Evolutionary conservation across 2,888 invertebrate genomes (phyloP).

Genomic region (Teinopalpus imperialis): DNA sequence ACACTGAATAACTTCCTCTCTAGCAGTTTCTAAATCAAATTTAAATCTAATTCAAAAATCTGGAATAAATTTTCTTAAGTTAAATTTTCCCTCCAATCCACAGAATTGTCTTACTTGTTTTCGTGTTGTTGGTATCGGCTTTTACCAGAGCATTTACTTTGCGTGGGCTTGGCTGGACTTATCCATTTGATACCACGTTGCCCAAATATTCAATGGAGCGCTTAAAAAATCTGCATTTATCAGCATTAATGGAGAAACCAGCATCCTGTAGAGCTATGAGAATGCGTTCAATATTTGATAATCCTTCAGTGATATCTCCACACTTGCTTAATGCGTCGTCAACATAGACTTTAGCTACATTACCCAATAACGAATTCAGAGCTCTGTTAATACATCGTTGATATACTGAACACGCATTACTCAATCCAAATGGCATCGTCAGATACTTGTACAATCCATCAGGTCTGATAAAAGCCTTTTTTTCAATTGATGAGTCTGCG

Average conservation of each 20-base stretch:
- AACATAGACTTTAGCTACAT: no score
- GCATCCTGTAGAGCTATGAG: constrained; percentile 31
- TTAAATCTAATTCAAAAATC: no score
- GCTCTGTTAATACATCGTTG: constrained; percentile 22
- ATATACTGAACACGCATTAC: constrained; percentile 18
- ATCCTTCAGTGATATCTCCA: constrained; percentile 26
- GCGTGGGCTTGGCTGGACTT: constrained; percentile 35
- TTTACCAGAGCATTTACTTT: constrained; percentile 37
- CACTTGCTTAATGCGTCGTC: no score
- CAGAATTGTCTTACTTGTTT: no score
- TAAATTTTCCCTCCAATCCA: no score
- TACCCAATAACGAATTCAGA: constrained; percentile 1
- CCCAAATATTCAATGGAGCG: constrained; percentile 36
- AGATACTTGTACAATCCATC: constrained; percentile 6
- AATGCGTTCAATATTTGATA: constrained; percentile 31
- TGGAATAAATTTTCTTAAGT: no score
- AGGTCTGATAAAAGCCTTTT: constrained; percentile 7
- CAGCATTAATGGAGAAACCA: constrained; percentile 38
- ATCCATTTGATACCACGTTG: constrained; percentile 31
- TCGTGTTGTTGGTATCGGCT: constrained; percentile 34
- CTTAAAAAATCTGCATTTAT: constrained; percentile 36
- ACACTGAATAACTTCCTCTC: no score
- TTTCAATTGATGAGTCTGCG: neutral
- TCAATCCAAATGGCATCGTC: constrained; percentile 13
- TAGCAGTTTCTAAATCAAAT: no score